Percentiles rank a stretch among this genome's conserved stretches.
phyloP scores from a whole-genome alignment of 2,888 invertebrate genomes.

The Metellina segmentata region DNA sequence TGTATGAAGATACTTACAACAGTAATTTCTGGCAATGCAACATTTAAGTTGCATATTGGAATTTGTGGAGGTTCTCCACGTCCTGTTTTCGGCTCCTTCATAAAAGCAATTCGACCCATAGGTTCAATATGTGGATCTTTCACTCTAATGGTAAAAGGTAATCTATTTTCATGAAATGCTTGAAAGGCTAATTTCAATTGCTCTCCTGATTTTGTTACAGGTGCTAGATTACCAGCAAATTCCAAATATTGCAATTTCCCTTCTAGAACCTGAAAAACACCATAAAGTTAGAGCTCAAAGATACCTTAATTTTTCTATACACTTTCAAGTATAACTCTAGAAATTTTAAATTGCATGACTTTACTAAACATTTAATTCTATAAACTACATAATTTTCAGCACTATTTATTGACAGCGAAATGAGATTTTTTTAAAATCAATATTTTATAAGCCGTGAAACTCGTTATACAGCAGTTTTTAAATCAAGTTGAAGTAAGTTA shows the following conservation, averaged over 20 bases:
- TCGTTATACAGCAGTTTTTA: too few species aligned
- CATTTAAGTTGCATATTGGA: constrained; percentile 96
- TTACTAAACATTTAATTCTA: too few species aligned
- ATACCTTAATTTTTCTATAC: background rate
- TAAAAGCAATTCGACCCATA: constrained; percentile 93
- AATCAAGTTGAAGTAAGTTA: too few species aligned
- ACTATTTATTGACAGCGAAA: too few species aligned
- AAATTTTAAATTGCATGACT: background rate
- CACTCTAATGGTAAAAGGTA: constrained; percentile 96
- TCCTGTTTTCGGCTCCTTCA: constrained; percentile 95
- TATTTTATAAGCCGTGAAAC: too few species aligned
- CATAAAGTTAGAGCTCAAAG: background rate
- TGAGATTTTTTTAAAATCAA: too few species aligned
- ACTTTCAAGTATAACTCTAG: background rate
- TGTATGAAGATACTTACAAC: constrained; percentile 38
- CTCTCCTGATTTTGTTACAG: constrained; percentile 97
- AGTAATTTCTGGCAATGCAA: constrained; percentile 91
- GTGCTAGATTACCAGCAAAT: constrained; percentile 97
- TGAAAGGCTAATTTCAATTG: constrained; percentile 95
- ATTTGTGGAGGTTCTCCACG: constrained; percentile 92
- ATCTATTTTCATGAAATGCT: constrained; percentile 97
- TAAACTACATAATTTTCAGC: too few species aligned
- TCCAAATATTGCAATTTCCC: constrained; percentile 97
- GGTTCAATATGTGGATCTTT: constrained; percentile 95
- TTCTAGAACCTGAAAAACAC: constrained; percentile 86